These are phyloP conservation scores for Plodia interpunctella DNA, from an alignment of 1,140 invertebrate genomes.

Conservation along the genomic window DNA sequence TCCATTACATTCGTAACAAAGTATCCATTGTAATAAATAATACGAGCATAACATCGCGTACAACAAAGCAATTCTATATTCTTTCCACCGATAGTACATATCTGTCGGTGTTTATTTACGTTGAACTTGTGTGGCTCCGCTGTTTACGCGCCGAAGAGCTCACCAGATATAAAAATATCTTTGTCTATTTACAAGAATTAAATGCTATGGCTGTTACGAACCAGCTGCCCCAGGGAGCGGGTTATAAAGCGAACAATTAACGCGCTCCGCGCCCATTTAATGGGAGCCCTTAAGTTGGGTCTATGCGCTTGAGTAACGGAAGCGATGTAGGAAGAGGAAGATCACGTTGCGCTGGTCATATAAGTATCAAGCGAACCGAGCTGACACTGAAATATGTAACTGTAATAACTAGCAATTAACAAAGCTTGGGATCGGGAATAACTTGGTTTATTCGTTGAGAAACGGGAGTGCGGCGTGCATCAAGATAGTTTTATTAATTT, in stretches of 20 bases:
- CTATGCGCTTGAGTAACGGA: constrained; percentile 2
- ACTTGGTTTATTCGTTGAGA: constrained; percentile 45
- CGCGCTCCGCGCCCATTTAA: constrained; percentile 38
- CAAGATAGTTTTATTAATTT: constrained; percentile 11
- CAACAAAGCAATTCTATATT: constrained; percentile 12
- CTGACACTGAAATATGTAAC: constrained; percentile 62
- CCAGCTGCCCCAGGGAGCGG: constrained; percentile 64
- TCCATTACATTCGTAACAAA: constrained; percentile 2
- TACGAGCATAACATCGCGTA: constrained; percentile 1
- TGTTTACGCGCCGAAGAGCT: constrained; percentile 64
- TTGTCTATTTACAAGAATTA: constrained; percentile 74
- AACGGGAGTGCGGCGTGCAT: constrained; percentile 25
- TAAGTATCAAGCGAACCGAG: constrained; percentile 38
- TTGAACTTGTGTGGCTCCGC: constrained; percentile 53
- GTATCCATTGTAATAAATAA: constrained; percentile 7
- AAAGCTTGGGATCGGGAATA: constrained; percentile 64
- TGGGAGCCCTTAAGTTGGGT: constrained; percentile 41
- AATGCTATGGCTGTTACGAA: constrained; percentile 64
- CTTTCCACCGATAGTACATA: constrained; percentile 29
- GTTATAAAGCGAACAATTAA: constrained; percentile 70
- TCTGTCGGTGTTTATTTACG: constrained; percentile 57
- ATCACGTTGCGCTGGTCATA: constrained; percentile 40
- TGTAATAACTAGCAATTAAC: constrained; percentile 70
- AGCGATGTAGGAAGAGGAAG: constrained; percentile 22
- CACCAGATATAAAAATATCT: constrained; percentile 72